Evolutionary conservation across 2,797 vertebrate genomes (phyloP), one percentile per base, ranked within the genome.

Genomic region (Dallia pectoralis): DNA sequence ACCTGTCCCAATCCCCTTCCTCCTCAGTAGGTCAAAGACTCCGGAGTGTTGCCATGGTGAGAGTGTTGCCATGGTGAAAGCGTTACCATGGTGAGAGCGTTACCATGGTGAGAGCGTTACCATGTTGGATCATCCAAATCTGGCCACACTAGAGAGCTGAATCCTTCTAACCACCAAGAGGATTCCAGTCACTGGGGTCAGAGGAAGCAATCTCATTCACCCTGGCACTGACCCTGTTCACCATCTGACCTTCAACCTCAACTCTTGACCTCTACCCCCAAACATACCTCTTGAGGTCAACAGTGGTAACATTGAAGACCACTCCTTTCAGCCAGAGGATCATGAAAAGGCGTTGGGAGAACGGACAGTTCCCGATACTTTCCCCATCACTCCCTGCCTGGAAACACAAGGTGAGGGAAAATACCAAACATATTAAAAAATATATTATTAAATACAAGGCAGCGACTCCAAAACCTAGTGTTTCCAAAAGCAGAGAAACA

Each of bases 281-380:
- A 29, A 22, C 79, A 86, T 80, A 97, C 98, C 98, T 96, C 92
- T 97, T 99, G 81, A 99, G 92, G 86, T 99, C 98, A 63, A 99
- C 97, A 0, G 98, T 99, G 82, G 98, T 99, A 84, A 99, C 98
- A 0, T 99, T 99, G 90, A 99, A 99, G 73, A 99, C 96, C 3
- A 99, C 98, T n/a, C 97, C 98, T 92, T 99, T 99, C 76, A 99
- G 96, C 98, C 98, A 99, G 47, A 99, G 96, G 86, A 99, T 98
- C 98, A 99, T 99, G 87, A 99, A 99, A 86, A 99, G 96, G 0
- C 97, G 95, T 83, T 99, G 98, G 48, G 97, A 99, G 87, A 99
- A 99, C 0, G 98, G 98, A 83, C 98, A 99, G 89, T 99, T 99
- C 64, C 98, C 98, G 2, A 99, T 97, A 88, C 97, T 99, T 83